These are phyloP conservation scores for Passer montanus DNA, from an alignment of 2,113 vertebrate genomes.

Conservation along the genomic window DNA sequence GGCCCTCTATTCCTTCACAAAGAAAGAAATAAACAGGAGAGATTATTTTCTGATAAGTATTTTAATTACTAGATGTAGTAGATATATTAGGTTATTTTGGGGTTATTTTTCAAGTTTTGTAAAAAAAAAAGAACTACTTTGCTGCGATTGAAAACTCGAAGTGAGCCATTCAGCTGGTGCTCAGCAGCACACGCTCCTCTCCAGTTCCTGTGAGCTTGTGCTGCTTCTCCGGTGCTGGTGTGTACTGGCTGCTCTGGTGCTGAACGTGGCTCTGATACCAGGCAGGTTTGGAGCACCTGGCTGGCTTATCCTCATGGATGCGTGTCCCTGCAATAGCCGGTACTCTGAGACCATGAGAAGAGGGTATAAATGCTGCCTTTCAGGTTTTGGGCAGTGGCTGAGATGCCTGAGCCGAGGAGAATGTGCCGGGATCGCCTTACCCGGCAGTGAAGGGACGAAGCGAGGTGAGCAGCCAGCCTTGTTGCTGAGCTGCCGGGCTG, in stretches of 20 bases:
- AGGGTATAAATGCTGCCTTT: not conserved
- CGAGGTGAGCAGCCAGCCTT: not conserved
- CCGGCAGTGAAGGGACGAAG: not conserved
- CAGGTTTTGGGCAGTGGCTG: not conserved
- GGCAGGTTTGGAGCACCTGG: not conserved
- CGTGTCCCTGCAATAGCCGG: rapidly evolving
- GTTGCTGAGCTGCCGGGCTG: not conserved
- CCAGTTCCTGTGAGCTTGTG: rapidly evolving
- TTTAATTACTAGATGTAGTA: not conserved
- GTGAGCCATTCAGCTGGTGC: not conserved
- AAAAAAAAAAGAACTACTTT: not conserved
- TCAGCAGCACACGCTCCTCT: not conserved
- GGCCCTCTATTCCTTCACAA: not conserved
- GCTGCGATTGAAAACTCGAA: not conserved
- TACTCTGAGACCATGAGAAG: not conserved
- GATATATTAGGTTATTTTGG: not conserved
- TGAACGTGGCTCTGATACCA: not conserved
- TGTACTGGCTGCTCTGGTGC: rapidly evolving
- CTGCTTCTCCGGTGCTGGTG: not conserved
- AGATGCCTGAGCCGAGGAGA: not conserved
- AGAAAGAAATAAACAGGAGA: not conserved
- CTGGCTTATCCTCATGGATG: not conserved
- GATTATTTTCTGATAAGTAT: not conserved
- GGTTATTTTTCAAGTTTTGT: not conserved
- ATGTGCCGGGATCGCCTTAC: not conserved